Evolutionary conservation across 2,797 vertebrate species (phyloP), one percentile per base, ranked within the genome.

Genomic region (Mallotus villosus): DNA sequence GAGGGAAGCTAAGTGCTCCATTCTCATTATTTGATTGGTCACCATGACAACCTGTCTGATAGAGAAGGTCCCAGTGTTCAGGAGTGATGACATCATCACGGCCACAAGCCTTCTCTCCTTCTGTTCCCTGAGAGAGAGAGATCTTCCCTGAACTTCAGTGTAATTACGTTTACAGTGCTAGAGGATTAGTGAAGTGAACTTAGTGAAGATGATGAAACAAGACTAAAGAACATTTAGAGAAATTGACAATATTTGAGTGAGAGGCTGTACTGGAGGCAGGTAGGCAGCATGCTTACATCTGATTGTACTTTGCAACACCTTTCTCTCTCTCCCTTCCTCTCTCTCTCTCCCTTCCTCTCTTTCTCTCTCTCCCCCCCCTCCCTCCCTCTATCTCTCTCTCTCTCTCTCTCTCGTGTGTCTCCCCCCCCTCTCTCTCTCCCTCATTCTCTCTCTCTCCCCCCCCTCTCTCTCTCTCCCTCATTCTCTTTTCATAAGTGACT

Each of bases 401-500:
- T n/a, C n/a, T n/a, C n/a, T n/a, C n/a, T n/a, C n/a, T n/a, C n/a
- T n/a, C n/a, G n/a, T n/a, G n/a, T n/a, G 4, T 6, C 8, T 6
- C 34, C 34, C 8, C 5, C 34, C 34, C 1, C 34, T 6, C 34
- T 37, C 5, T 5, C 3, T 37, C 34, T 5, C 4, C 6, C 34
- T 5, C 34, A 5, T 4, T 29, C 29, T 8, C 2, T 5, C 34
- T 8, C 34, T 5, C 34, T 37, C 34, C 34, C 6, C 34, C 34
- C 34, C 2, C 29, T 29, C 29, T 29, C 2, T 4, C 29, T 29
- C 29, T 4, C 29, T 29, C 29, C 29, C 37, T 12, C 37, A 5
- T 7, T 7, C 32, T 8, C 32, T 81, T 87, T 92, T 92, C 89
- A 90, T 90, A 88, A 64, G 85, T 90, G 81, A 93, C 89, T 78